phyloP scores from a whole-genome alignment of 2,113 vertebrate species.

The Thermophis baileyi region DNA sequence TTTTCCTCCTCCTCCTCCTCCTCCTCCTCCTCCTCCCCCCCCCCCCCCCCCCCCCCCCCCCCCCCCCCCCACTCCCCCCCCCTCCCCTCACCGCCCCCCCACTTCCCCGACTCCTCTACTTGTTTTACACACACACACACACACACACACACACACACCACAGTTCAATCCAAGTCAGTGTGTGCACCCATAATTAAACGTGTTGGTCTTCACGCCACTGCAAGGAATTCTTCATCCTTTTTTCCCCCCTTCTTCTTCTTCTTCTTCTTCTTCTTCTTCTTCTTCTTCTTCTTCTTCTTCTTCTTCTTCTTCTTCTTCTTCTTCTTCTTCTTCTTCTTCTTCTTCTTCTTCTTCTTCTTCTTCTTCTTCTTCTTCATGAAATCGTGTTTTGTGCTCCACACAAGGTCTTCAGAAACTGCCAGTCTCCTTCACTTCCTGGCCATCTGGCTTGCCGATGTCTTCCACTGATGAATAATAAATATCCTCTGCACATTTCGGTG shows the following conservation, averaged over 20 bases:
- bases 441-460: constrained; percentile 46
- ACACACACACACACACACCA: constrained; percentile 38
- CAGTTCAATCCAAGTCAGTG: constrained; percentile 50
- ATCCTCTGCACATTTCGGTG: background rate
- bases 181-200: constrained; percentile 44
- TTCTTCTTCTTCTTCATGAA: constrained; percentile 11
- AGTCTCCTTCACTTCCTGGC: constrained; percentile 14
- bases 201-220: constrained; percentile 3
- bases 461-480: constrained; percentile 32
- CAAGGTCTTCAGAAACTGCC: constrained; percentile 2
- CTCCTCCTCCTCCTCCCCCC: constrained; percentile 6
- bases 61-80: too few species aligned
- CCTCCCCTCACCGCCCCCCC: too few species aligned
- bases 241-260: too few species aligned
- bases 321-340: too few species aligned
- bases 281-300: too few species aligned
- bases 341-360: too few species aligned
- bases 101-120: too few species aligned
- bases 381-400: background rate
- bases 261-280: too few species aligned
- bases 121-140: constrained; percentile 19
- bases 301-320: too few species aligned
- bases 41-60: too few species aligned
- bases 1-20: background rate
- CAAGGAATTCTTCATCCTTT: background rate